Evolutionary conservation across 2,888 invertebrate species (phyloP), one percentile per base, ranked within the genome.

Genomic region (Meteorus cinctellus): DNA sequence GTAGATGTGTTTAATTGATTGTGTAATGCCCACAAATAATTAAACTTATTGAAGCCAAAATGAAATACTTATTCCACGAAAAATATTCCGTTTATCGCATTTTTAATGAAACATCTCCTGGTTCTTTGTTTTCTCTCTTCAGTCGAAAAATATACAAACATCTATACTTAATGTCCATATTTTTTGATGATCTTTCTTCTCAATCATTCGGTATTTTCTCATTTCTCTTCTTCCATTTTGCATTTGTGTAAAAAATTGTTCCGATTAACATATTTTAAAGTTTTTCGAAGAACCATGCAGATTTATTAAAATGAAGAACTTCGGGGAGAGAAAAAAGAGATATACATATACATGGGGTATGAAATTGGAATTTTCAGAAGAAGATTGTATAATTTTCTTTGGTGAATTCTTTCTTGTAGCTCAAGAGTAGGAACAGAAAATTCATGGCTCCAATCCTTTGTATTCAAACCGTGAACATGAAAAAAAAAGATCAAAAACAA

Each of bases 161-260:
- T 34, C 4, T 34, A 34, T 34, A 34, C 8, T 34, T 0, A 34
- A 8, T 41, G 41, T 12, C 12, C 41, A 12, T 1, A 55, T 48
- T 48, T 55, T 8, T 5, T 2, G 48, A 16, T n/a, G 16, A 16
- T 19, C 16, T 55, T 55, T 69, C 48, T 29, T 41, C 31, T 34
- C 36, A 34, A 27, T 41, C 55, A 55, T 65, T 59, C 10, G 59
- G 29, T 71, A 12, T 36, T 71, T 27, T 8, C 27, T 60, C 60
- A 27, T 19, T 59, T 67, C 36, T 31, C 62, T 71, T 51, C 41
- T 2, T 59, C 48, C 67, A n/a, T 65, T 59, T 77, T 60, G 55
- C 36, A 81, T 79, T 81, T 82, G 75, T 82, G 81, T 83, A 78
- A 83, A 84, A 85, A 84, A 85, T 82, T 85, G 83, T 86, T 86